Evolutionary conservation across 2,113 vertebrate species (phyloP), one percentile per base, ranked within the genome.

Genomic region (Nesoenas mayeri): DNA sequence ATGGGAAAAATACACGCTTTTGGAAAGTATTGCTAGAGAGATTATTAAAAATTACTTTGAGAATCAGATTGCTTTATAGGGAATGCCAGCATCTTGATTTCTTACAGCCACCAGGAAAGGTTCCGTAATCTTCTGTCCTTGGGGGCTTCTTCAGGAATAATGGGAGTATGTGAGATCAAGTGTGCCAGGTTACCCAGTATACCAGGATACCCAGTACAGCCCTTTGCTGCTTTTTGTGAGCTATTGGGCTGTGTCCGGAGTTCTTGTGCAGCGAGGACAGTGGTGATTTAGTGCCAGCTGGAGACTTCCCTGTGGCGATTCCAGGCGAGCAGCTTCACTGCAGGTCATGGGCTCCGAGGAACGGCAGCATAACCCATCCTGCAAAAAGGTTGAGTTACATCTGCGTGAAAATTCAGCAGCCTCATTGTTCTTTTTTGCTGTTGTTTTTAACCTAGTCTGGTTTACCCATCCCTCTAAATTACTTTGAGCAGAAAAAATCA

Each of bases 401-500:
- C 74, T 53, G 34, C 53, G 22, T 85, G 79, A 77, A 77, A 88
- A 90, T 15, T 44, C 44, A 83, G 75, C 58, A 38, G 29, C 1
- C 6, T 36, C 44, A 40, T 75, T 94, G 40, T 69, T 83, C 6
- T 73, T 24, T n/a, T 40, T 32, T 36, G 4, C 26, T 21, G 31
- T 71, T 82, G 67, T 80, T 96, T 79, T 73, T 83, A 88, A 51
- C 88, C 21, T 32, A 22, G 75, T 62, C 79, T 94, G 86, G 32
- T 81, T 93, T 87, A 91, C 65, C 36, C 57, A 64, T 91, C 53
- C 48, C 57, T 89, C 29, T 87, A 80, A 89, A 87, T 81, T 64
- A 92, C 82, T 90, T 65, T 32, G 75, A 64, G 91, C 44, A 79
- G 61, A 12, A 88, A 88, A 90, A 95, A 70, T n/a, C 56, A 83